A percentile compares a stretch with the other conserved stretches of the same genome.
These are phyloP conservation scores for Drosophila rufa DNA, from an alignment of 1,140 invertebrate genomes.

Conservation along the genomic window DNA sequence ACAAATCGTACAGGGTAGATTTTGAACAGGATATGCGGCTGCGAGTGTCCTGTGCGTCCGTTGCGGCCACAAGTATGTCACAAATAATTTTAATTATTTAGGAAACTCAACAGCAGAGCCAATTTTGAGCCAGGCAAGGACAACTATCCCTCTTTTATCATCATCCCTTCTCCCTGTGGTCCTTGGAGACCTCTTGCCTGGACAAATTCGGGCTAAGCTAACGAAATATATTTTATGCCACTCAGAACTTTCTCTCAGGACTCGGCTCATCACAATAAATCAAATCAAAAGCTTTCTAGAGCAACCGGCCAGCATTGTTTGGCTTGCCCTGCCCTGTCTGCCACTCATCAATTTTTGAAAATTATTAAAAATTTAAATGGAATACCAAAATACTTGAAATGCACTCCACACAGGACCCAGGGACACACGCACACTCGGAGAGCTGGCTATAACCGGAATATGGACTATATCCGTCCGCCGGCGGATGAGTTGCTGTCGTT, in stretches of 20 bases:
- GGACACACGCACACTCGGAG: slow-evolving; percentile 38
- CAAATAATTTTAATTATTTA: slow-evolving; percentile 74
- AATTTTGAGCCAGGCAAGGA: slow-evolving; percentile 29
- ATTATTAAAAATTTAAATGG: slow-evolving; percentile 84
- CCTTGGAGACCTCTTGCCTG: slow-evolving; percentile 14
- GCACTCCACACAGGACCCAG: slow-evolving; percentile 54
- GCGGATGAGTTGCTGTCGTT: slow-evolving; percentile 55
- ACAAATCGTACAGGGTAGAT: slow-evolving; percentile 50
- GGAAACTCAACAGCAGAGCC: slow-evolving; percentile 45
- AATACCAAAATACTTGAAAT: slow-evolving; percentile 76
- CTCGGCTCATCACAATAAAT: slow-evolving; percentile 68
- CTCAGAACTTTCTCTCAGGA: slow-evolving; percentile 35
- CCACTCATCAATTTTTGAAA: slow-evolving; percentile 81
- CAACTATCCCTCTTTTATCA: slow-evolving; percentile 10
- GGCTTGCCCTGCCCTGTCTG: slow-evolving; percentile 41
- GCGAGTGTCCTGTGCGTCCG: slow-evolving; percentile 1
- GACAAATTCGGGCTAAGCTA: slow-evolving; percentile 10
- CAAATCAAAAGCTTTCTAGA: slow-evolving; percentile 60
- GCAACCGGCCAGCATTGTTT: slow-evolving; percentile 30
- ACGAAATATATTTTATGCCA: slow-evolving; percentile 49
- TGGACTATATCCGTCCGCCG: slow-evolving; percentile 27
- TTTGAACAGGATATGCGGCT: slow-evolving; percentile 8
- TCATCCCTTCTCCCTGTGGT: slow-evolving; percentile 1
- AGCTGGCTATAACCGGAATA: slow-evolving; percentile 31
- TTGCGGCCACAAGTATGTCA: slow-evolving; percentile 46